A percentile compares a stretch with the other conserved stretches of the same genome.
Evolutionary conservation across 2,797 vertebrate species (phyloP).

Genomic region (Aldrovandia affinis): DNA sequence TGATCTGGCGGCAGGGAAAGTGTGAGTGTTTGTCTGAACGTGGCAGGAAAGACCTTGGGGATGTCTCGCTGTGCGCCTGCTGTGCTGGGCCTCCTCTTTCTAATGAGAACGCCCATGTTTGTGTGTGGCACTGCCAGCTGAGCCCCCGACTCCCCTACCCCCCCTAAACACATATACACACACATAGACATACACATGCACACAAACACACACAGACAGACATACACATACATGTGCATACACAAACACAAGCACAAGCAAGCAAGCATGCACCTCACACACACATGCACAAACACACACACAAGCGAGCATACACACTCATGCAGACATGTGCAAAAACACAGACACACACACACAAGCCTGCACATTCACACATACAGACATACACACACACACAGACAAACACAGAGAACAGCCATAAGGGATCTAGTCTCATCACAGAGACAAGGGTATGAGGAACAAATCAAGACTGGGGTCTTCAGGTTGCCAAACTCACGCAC

Average conservation of each 20-base stretch:
- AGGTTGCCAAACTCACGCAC: too few species aligned
- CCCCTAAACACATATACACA: neutral
- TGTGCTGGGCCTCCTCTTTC: neutral
- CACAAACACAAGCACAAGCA: neutral
- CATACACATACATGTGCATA: too few species aligned
- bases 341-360: neutral
- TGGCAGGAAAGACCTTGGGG: too few species aligned
- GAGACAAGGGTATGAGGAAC: too few species aligned
- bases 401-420: too few species aligned
- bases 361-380: neutral
- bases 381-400: neutral
- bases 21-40: neutral
- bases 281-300: too few species aligned
- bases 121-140: slow-evolving; percentile 5
- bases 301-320: too few species aligned
- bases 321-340: too few species aligned
- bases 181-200: too few species aligned
- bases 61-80: neutral
- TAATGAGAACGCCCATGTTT: neutral
- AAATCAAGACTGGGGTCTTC: too few species aligned
- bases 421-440: too few species aligned
- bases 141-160: neutral
- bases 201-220: too few species aligned
- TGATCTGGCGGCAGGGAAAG: neutral
- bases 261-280: neutral